Evolutionary conservation across 2,888 invertebrate genomes (phyloP).

Genomic region (Scaptomyza cyrtandrae): DNA sequence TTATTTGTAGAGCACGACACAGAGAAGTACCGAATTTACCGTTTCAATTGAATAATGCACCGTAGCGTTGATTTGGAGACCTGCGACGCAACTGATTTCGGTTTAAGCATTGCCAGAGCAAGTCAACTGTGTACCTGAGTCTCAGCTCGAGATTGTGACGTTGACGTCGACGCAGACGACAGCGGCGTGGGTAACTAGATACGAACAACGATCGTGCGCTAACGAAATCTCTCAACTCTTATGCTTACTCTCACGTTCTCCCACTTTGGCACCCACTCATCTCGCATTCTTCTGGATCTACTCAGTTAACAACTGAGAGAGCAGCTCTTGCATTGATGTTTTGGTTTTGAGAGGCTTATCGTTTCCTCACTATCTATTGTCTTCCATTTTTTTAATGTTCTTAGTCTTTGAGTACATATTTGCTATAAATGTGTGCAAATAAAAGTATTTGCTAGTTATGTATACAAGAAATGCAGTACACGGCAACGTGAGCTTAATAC

Average conservation of each 20-base stretch:
- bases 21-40: conserved; percentile 17
- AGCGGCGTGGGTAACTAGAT: conserved; percentile 29
- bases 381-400: background rate
- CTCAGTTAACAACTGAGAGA: background rate
- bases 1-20: conserved; percentile 33
- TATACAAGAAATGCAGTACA: conserved; percentile 37
- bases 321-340: background rate
- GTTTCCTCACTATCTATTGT: background rate
- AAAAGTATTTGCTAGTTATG: background rate
- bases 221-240: conserved; percentile 20
- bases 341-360: conserved; percentile 6
- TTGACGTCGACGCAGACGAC: conserved; percentile 17
- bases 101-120: conserved; percentile 52
- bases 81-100: conserved; percentile 68
- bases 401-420: conserved; percentile 2
- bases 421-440: too few relatives aligned
- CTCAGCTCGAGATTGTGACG: conserved; percentile 29
- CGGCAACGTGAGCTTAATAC: conserved; percentile 56
- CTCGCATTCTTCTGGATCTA: conserved; percentile 4
- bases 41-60: conserved; percentile 42
- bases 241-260: conserved; percentile 1
- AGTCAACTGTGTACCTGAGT: conserved; percentile 48
- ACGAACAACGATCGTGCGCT: conserved; percentile 55
- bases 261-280: conserved; percentile 4
- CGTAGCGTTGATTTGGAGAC: conserved; percentile 58